Conservation (phyloP, 2,888 invertebrate genomes). For the Lithosia quadra region DNA sequence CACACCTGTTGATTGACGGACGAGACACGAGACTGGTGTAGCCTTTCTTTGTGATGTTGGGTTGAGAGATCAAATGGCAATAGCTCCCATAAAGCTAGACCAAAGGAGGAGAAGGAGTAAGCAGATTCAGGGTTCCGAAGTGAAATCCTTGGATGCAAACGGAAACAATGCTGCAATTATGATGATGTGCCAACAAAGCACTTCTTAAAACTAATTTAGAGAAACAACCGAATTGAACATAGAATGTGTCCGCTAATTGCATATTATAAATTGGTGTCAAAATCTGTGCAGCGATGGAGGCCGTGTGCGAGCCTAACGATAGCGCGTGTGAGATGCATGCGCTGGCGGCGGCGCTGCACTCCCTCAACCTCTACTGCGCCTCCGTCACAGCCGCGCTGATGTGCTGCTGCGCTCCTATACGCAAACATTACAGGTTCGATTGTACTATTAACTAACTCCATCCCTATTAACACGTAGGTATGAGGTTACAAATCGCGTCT, state of each 20-base stretch:
- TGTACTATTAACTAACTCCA: neutral
- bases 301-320: constrained; percentile 70
- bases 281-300: constrained; percentile 67
- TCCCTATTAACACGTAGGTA: neutral
- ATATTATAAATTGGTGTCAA: no score
- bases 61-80: no score
- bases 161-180: no score
- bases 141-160: no score
- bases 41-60: no score
- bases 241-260: no score
- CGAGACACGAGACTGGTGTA: no score
- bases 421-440: constrained; percentile 63
- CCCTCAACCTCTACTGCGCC: constrained; percentile 80
- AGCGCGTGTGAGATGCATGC: constrained; percentile 69
- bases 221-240: no score
- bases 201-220: neutral
- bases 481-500: neutral
- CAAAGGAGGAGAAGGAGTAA: no score
- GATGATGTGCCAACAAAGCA: neutral
- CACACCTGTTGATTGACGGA: no score
- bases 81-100: no score
- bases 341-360: constrained; percentile 74
- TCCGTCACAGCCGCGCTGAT: constrained; percentile 75
- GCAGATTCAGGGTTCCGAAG: no score
- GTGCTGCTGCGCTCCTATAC: constrained; percentile 72